phyloP scores from a whole-genome alignment of 2,888 invertebrate genomes.

The Exocentrus adspersus region DNA sequence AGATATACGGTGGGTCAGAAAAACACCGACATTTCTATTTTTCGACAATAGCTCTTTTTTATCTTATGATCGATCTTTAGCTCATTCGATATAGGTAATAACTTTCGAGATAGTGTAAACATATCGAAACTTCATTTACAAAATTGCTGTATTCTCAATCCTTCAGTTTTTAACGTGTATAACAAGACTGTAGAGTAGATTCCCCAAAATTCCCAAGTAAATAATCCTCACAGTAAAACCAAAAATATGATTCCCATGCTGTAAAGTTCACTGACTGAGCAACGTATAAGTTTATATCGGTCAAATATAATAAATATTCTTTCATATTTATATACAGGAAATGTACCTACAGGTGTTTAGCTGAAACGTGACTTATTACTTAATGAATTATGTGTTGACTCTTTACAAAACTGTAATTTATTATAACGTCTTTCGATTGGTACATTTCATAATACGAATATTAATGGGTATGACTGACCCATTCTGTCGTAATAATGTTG shows the following conservation, averaged over 20 bases:
- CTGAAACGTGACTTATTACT: slow-evolving; percentile 11
- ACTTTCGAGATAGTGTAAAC: no score
- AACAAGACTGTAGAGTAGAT: no score
- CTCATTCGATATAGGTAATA: no score
- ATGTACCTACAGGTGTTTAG: neutral
- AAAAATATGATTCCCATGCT: neutral
- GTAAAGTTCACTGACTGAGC: slow-evolving; percentile 1
- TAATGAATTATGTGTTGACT: slow-evolving; percentile 12
- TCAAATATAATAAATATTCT: neutral
- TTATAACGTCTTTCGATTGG: neutral
- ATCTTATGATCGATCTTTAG: no score
- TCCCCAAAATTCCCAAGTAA: no score
- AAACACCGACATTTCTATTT: no score
- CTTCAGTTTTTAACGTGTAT: no score
- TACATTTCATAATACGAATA: neutral
- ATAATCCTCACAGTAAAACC: neutral
- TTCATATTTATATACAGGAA: slow-evolving; percentile 3
- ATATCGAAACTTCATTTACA: no score
- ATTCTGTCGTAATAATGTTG: neutral
- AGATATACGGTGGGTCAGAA: no score
- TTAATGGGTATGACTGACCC: neutral
- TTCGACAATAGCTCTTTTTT: no score
- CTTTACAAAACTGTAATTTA: neutral
- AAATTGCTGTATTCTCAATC: no score
- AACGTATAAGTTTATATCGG: neutral